A percentile compares a stretch with the other conserved stretches of the same genome.
These are phyloP conservation scores for Theristus sp. DNA, from an alignment of 2,888 invertebrate genomes.

Conservation along the genomic window DNA sequence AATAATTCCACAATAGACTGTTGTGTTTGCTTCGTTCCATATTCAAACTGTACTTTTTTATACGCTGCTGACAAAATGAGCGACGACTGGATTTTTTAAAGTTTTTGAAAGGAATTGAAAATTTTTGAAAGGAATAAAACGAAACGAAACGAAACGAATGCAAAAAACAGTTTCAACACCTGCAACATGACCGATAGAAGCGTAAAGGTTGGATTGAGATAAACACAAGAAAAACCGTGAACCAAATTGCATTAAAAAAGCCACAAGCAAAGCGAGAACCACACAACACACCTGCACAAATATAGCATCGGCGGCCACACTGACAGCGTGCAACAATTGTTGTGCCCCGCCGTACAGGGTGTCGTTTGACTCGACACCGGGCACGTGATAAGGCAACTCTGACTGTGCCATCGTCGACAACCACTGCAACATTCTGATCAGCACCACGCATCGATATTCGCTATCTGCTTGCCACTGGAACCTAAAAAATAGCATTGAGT, in stretches of 20 bases:
- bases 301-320: constrained; percentile 53
- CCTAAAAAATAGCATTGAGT: constrained; percentile 3
- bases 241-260: not conserved
- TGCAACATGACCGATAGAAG: no score
- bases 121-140: no score
- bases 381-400: constrained; percentile 62
- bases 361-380: constrained; percentile 79
- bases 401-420: constrained; percentile 61
- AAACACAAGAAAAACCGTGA: not conserved
- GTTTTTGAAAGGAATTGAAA: no score
- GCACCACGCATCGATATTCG: constrained; percentile 47
- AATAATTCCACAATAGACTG: no score
- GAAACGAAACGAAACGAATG: no score
- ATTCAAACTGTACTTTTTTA: no score
- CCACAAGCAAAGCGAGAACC: constrained; percentile 31
- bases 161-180: no score
- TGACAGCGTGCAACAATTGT: constrained; percentile 60
- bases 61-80: no score
- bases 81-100: no score
- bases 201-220: no score
- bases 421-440: constrained; percentile 56
- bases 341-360: constrained; percentile 69
- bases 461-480: constrained; percentile 39
- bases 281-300: constrained; percentile 51
- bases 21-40: no score